Conservation (phyloP, 1,140 invertebrate genomes). For the Thaumetopoea pityocampa region DNA sequence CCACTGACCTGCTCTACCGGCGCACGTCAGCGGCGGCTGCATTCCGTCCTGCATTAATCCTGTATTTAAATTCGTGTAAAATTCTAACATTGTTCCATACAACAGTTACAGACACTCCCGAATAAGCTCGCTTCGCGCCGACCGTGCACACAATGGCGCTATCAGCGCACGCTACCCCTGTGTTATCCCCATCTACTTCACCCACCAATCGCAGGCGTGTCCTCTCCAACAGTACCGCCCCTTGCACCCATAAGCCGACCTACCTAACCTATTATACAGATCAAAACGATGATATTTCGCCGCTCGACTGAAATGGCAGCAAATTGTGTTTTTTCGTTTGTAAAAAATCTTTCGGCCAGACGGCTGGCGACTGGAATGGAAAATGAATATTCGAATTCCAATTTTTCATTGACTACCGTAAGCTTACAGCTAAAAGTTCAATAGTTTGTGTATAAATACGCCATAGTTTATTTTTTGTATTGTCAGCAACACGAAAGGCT, state of each 20-base stretch:
- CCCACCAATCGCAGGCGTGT: slow-evolving; percentile 42
- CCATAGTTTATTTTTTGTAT: too few relatives aligned
- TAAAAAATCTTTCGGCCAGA: slow-evolving; percentile 32
- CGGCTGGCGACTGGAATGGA: slow-evolving; percentile 1
- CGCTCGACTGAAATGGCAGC: slow-evolving; percentile 42
- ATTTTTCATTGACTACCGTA: not conserved
- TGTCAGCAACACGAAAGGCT: too few relatives aligned
- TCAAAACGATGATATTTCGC: slow-evolving; percentile 55
- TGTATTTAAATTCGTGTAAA: slow-evolving; percentile 66
- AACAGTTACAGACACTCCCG: slow-evolving; percentile 34
- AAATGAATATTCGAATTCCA: slow-evolving; percentile 7
- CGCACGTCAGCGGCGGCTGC: slow-evolving; percentile 70
- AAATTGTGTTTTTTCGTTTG: slow-evolving; percentile 55
- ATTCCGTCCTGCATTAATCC: slow-evolving; percentile 74
- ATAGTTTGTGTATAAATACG: too few relatives aligned
- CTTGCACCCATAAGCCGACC: slow-evolving; percentile 38
- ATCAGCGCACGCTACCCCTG: slow-evolving; percentile 22
- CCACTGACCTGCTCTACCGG: slow-evolving; percentile 72
- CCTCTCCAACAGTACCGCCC: slow-evolving; percentile 36
- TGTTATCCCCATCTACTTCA: slow-evolving; percentile 27
- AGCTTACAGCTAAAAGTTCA: not conserved
- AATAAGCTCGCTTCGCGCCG: slow-evolving; percentile 32
- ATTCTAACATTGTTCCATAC: slow-evolving; percentile 64
- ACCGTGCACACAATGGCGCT: slow-evolving; percentile 40
- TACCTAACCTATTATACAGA: slow-evolving; percentile 65